These are phyloP conservation scores for Lindbergichthys nudifrons DNA, from an alignment of 2,797 vertebrate species.

Conservation along the genomic window DNA sequence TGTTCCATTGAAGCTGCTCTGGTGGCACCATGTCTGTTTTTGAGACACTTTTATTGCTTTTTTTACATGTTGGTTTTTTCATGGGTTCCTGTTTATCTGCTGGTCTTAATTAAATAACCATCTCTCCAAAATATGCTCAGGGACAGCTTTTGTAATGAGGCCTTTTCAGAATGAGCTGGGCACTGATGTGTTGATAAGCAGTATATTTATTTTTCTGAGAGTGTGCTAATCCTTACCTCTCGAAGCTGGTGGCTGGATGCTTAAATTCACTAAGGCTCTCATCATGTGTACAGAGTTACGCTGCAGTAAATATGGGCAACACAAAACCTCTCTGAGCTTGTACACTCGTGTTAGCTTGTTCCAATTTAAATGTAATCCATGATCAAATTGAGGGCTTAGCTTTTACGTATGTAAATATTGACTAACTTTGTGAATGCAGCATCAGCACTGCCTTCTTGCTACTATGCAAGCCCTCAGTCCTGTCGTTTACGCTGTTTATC, in stretches of 20 bases:
- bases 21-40: not conserved
- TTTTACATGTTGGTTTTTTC: constrained; percentile 1
- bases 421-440: constrained; percentile 3
- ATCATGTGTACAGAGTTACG: constrained; percentile 2
- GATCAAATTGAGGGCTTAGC: constrained; percentile 15
- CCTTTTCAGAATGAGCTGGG: constrained; percentile 31
- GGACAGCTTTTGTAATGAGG: constrained; percentile 47
- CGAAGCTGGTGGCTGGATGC: not conserved
- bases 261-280: constrained; percentile 31
- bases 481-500: not conserved
- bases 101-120: constrained; percentile 38
- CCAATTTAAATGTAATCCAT: constrained; percentile 25
- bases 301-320: constrained; percentile 8
- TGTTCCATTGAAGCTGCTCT: not conserved
- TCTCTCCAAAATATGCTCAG: constrained; percentile 30
- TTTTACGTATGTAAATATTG: constrained; percentile 21
- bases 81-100: constrained; percentile 19
- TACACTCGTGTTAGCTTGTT: constrained; percentile 13
- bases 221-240: constrained; percentile 9
- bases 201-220: constrained; percentile 32
- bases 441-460: not conserved
- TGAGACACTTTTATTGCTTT: not conserved
- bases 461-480: not conserved
- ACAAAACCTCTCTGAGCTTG: not conserved
- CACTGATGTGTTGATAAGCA: constrained; percentile 35